Evolutionary conservation across 1,140 invertebrate species (phyloP).

Genomic region (Platyura marginata): DNA sequence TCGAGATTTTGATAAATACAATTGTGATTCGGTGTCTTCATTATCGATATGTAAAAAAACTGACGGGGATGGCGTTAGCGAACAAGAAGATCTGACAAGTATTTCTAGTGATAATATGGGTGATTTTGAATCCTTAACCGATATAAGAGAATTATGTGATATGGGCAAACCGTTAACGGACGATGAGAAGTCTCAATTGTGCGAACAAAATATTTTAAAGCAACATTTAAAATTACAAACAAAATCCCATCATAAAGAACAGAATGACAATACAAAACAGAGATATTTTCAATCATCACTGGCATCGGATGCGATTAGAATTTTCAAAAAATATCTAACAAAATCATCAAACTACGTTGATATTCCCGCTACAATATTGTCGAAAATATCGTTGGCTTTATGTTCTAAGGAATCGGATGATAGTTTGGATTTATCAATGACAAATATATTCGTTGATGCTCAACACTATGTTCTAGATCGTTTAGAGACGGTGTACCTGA

Average conservation of each 20-base stretch:
- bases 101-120: background rate
- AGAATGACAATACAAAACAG: background rate
- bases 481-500: constrained; percentile 41
- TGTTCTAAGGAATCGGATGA: constrained; percentile 15
- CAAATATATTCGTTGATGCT: constrained; percentile 36
- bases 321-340: constrained; percentile 33
- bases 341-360: constrained; percentile 23
- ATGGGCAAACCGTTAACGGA: constrained; percentile 17
- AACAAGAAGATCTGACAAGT: background rate
- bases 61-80: background rate
- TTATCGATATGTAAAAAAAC: background rate
- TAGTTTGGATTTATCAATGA: constrained; percentile 6
- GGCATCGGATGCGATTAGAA: constrained; percentile 27
- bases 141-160: background rate
- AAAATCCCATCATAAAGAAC: background rate
- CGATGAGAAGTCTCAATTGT: constrained; percentile 22
- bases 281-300: constrained; percentile 9
- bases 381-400: constrained; percentile 26
- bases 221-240: background rate
- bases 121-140: background rate
- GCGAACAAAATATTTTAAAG: constrained; percentile 18
- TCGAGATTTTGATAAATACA: no score
- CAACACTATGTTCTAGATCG: constrained; percentile 42
- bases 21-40: background rate
- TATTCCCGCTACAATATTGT: constrained; percentile 23